Evolutionary conservation across 2,797 vertebrate genomes (phyloP).

Genomic region (Paramormyrops hopkinsi): DNA sequence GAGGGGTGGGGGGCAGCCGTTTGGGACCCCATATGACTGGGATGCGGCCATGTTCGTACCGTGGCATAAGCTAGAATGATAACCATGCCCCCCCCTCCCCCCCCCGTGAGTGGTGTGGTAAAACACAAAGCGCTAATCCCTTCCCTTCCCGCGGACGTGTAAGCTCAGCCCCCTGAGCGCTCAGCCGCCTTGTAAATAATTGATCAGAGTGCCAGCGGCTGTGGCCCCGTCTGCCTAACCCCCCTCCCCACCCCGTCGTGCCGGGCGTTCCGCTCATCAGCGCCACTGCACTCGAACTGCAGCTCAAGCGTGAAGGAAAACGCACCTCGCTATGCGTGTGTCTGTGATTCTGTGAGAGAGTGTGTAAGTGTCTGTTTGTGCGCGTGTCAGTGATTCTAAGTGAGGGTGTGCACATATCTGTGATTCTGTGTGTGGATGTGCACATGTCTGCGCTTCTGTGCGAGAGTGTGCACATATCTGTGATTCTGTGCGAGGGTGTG

Average conservation of each 20-base stretch:
- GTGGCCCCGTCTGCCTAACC: background rate
- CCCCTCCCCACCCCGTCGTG: background rate
- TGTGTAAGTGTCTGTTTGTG: background rate
- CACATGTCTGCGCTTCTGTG: background rate
- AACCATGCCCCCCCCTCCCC: background rate
- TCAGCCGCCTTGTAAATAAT: background rate
- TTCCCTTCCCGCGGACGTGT: background rate
- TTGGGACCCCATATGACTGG: background rate
- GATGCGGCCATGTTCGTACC: background rate
- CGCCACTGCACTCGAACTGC: background rate
- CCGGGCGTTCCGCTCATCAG: background rate
- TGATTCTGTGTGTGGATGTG: background rate
- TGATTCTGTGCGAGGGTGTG: background rate
- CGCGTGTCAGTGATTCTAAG: background rate
- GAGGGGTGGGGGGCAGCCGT: background rate
- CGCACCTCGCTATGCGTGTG: background rate
- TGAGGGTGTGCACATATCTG: background rate
- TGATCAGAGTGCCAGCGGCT: background rate
- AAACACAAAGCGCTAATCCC: background rate
- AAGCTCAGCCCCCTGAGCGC: background rate
- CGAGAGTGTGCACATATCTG: background rate
- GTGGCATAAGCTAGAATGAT: background rate
- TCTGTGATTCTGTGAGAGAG: background rate
- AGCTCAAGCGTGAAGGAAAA: background rate
- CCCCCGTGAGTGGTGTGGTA: background rate